phyloP scores from a whole-genome alignment of 2,113 vertebrate species.

The Neofelis nebulosa region DNA sequence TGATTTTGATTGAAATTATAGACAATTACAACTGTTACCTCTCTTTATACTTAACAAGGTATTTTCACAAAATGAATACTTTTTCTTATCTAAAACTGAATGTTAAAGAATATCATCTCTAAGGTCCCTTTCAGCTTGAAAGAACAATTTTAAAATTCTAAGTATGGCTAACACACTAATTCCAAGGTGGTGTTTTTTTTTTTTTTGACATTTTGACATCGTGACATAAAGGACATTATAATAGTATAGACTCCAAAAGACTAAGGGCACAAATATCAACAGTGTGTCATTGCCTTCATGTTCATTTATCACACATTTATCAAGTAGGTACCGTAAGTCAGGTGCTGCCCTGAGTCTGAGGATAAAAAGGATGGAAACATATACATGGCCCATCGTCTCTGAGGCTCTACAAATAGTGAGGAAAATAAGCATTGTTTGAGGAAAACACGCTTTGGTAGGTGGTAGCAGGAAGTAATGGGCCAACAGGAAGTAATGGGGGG shows the following conservation, averaged over 20 bases:
- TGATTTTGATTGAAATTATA: not conserved
- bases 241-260: not conserved
- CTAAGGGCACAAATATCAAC: not conserved
- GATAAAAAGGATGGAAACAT: not conserved
- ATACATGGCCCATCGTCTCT: not conserved
- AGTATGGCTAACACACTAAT: not conserved
- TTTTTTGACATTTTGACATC: not conserved
- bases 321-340: not conserved
- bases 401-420: not conserved
- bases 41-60: not conserved
- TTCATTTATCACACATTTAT: not conserved
- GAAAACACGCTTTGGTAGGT: too few species aligned
- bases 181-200: not conserved
- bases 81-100: not conserved
- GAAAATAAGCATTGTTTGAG: not conserved
- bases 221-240: not conserved
- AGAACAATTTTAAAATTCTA: not conserved
- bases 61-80: not conserved
- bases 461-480: too few species aligned
- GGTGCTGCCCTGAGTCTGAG: too few species aligned
- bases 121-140: not conserved
- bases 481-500: fast-evolving
- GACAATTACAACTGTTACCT: not conserved
- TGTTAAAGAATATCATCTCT: not conserved
- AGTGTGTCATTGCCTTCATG: not conserved